Evolutionary conservation across 2,888 invertebrate genomes (phyloP).

Genomic region (Trileptium ribeirensis): DNA sequence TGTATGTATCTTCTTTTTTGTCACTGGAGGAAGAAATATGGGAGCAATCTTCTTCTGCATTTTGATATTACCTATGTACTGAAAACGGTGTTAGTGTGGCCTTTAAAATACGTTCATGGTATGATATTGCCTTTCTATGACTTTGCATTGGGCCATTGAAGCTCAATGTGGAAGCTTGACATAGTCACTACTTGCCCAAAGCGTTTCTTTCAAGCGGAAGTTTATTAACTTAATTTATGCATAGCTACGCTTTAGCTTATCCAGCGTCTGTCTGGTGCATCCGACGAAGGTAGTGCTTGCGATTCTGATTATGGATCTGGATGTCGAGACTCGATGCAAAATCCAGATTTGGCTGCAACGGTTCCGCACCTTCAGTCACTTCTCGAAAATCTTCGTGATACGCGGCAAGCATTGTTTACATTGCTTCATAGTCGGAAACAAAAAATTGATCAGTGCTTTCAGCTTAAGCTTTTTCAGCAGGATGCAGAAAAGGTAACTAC

Average conservation of each 20-base stretch:
- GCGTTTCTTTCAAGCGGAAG: too few species aligned
- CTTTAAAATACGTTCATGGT: too few species aligned
- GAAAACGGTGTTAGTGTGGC: too few species aligned
- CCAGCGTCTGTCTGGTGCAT: constrained; percentile 20
- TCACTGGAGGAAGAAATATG: too few species aligned
- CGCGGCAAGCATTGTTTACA: constrained; percentile 74
- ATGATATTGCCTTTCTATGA: too few species aligned
- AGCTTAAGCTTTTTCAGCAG: constrained; percentile 86
- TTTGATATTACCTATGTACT: too few species aligned
- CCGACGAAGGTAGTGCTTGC: background rate
- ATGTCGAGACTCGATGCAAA: constrained; percentile 50
- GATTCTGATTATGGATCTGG: constrained; percentile 29
- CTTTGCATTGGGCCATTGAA: too few species aligned
- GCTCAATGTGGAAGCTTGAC: too few species aligned
- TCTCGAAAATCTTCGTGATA: constrained; percentile 56
- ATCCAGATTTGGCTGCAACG: constrained; percentile 61
- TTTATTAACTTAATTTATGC: too few species aligned
- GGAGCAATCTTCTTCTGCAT: too few species aligned
- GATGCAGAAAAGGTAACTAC: constrained; percentile 79
- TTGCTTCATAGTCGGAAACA: constrained; percentile 90
- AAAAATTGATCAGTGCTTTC: constrained; percentile 90
- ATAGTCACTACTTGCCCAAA: too few species aligned
- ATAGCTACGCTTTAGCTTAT: constrained; percentile 22
- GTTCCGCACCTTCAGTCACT: constrained; percentile 52
- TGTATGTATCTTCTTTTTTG: too few species aligned